Evolutionary conservation across 2,797 vertebrate species (phyloP).

Genomic region (Ctenosaura bakeri): DNA sequence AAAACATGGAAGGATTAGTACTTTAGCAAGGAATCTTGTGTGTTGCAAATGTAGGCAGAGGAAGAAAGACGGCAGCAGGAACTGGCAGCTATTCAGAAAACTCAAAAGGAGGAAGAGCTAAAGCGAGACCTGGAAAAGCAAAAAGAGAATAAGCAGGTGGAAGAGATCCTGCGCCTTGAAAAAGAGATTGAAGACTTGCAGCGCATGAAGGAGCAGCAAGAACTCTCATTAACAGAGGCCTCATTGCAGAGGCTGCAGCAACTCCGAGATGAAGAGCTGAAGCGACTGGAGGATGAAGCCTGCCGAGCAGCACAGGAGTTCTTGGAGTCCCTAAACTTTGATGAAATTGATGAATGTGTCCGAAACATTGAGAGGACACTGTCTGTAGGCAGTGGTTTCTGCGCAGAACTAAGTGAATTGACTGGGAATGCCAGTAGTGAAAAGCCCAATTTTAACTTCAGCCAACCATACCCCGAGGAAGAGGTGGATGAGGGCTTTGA

Average conservation of each 20-base stretch:
- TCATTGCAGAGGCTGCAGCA: slow-evolving; percentile 89
- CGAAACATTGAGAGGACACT: slow-evolving; percentile 93
- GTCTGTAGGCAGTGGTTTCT: slow-evolving; percentile 72
- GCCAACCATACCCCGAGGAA: slow-evolving; percentile 87
- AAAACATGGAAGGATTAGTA: not conserved
- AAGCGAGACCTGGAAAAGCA: slow-evolving; percentile 81
- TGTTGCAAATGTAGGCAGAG: slow-evolving; percentile 81
- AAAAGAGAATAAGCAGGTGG: slow-evolving; percentile 91
- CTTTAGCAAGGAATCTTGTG: slow-evolving; percentile 21
- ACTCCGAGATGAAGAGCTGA: slow-evolving; percentile 91
- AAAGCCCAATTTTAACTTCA: slow-evolving; percentile 83
- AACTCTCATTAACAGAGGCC: slow-evolving; percentile 90
- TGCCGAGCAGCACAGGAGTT: slow-evolving; percentile 96
- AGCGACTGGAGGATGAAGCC: slow-evolving; percentile 92
- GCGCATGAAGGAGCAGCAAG: slow-evolving; percentile 93
- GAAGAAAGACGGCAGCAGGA: slow-evolving; percentile 80
- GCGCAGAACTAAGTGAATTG: slow-evolving; percentile 63
- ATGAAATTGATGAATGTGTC: slow-evolving; percentile 97
- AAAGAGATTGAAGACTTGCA: slow-evolving; percentile 93
- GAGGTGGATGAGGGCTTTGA: slow-evolving; percentile 97
- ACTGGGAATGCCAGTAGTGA: slow-evolving; percentile 60
- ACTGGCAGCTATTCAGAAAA: slow-evolving; percentile 74
- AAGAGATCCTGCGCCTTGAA: slow-evolving; percentile 95
- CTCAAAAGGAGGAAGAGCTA: slow-evolving; percentile 72
- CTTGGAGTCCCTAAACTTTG: slow-evolving; percentile 95